Base-by-base conservation (phyloP, 2,888 invertebrate genomes). In the Xanthia togata region DNA sequence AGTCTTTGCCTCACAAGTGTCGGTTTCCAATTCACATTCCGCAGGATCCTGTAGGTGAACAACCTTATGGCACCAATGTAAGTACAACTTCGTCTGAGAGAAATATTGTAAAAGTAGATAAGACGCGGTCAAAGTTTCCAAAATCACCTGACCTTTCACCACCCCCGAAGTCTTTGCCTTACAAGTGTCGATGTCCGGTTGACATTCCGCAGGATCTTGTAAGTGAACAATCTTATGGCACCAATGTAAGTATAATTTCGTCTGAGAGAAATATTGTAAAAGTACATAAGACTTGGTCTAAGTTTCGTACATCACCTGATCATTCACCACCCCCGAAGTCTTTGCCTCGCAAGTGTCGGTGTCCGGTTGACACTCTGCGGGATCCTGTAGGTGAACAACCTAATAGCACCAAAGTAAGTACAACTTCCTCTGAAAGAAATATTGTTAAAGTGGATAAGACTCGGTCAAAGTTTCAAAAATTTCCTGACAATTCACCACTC, bases 31-130 rank as follows among this genome's bases (percentile, higher is more conserved):
- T 47, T 47, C 17, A 17, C 4, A 17, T 2, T 57, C 50, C 0
- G 20, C 50, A 20, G 20, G 17, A 41, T 20, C 9, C n/a, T 63
- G 47, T 50, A 35, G 4, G 47, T 20, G n/a, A 53, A n/a, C 35
- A 20, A 31, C 14, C 55, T 20, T 26, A n/a, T 44, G 44, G 31
- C 9, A 44, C 23, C 59, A 44, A 70, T 31, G 31, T n/a, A 47
- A 47, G n/a, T 62, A 14, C 20, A 26, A 38, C 20, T 41, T 41
- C 41, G 9, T 20, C 26, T 8, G n/a, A 47, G 4, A 62, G 17
- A 63, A 70, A 47, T 35, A 12, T 31, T n/a, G 31, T 35, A 62
- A 47, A 70, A 62, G 17, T 44, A 47, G n/a, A 44, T n/a, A 63
- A 44, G 4, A 62, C 11, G 31, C 55, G 12, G 53, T 8, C 31